These are phyloP conservation scores for Vollenhovia emeryi DNA, from an alignment of 1,140 invertebrate genomes.

Conservation along the genomic window DNA sequence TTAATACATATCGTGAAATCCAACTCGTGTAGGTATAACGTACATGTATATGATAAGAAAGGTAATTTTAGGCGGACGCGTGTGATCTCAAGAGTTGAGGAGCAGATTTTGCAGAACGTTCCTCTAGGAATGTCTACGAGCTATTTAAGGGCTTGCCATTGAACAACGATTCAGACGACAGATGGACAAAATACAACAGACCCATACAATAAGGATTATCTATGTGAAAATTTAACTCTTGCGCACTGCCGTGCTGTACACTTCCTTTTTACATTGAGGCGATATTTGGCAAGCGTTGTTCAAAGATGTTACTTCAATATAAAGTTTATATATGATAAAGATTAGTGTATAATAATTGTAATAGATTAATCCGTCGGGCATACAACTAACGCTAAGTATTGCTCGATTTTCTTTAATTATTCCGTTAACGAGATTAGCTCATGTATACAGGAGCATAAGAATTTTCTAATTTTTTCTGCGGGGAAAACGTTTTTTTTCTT, in stretches of 20 bases:
- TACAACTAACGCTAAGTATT: slow-evolving; percentile 11
- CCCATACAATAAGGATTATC: not conserved
- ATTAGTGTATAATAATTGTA: slow-evolving; percentile 15
- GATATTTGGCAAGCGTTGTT: slow-evolving; percentile 11
- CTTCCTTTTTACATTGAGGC: slow-evolving; percentile 7
- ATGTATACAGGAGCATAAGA: not conserved
- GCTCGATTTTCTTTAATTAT: slow-evolving; percentile 21
- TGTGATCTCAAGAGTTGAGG: slow-evolving; percentile 60
- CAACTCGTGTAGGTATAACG: slow-evolving; percentile 59
- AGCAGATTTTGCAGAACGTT: not conserved
- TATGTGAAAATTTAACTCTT: slow-evolving; percentile 12
- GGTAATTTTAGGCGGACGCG: slow-evolving; percentile 47
- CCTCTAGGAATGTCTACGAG: slow-evolving; percentile 7
- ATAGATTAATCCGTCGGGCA: not conserved
- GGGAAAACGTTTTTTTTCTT: not conserved
- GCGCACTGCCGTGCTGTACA: not conserved
- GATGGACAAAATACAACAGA: slow-evolving; percentile 5
- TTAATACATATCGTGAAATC: slow-evolving; percentile 47
- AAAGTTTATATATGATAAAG: slow-evolving; percentile 37
- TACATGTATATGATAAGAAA: slow-evolving; percentile 54
- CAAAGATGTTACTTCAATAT: slow-evolving; percentile 34
- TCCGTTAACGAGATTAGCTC: slow-evolving; percentile 10
- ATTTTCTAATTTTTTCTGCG: slow-evolving; percentile 29
- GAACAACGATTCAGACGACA: slow-evolving; percentile 40
- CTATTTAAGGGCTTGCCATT: slow-evolving; percentile 40